These are phyloP conservation scores for Callocephalon fimbriatum DNA, from an alignment of 2,113 vertebrate genomes.

Conservation along the genomic window DNA sequence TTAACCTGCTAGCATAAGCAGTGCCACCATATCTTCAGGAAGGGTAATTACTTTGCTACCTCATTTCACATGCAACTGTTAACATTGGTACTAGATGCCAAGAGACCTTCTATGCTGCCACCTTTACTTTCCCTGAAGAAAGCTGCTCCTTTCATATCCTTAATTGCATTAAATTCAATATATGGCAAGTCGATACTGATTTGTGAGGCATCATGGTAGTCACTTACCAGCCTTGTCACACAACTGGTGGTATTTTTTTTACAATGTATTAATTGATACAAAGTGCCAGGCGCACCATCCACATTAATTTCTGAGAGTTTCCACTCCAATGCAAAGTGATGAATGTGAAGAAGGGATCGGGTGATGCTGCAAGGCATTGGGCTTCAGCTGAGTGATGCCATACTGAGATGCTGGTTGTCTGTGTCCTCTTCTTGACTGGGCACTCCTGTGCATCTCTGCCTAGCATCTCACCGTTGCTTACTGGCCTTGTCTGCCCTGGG, in stretches of 20 bases:
- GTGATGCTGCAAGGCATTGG: no score
- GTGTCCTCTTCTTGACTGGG: background rate
- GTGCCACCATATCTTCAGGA: background rate
- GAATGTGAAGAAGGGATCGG: background rate
- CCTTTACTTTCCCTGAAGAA: background rate
- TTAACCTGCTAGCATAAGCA: background rate
- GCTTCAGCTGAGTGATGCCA: background rate
- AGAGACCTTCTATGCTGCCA: background rate
- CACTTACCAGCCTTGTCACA: background rate
- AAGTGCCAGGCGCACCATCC: background rate
- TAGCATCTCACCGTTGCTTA: background rate
- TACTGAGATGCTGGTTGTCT: background rate
- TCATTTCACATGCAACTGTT: fast-evolving
- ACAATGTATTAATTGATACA: background rate
- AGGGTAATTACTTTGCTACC: background rate
- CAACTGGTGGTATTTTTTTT: background rate
- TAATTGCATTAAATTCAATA: background rate
- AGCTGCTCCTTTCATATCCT: background rate
- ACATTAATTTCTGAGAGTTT: background rate
- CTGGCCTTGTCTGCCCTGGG: background rate
- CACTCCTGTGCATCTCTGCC: background rate
- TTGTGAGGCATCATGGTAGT: background rate
- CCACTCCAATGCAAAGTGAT: fast-evolving
- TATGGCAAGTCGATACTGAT: background rate
- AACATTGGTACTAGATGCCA: background rate